These are phyloP conservation scores for Zaprionus ghesquierei DNA, from an alignment of 1,140 invertebrate species.

Conservation along the genomic window DNA sequence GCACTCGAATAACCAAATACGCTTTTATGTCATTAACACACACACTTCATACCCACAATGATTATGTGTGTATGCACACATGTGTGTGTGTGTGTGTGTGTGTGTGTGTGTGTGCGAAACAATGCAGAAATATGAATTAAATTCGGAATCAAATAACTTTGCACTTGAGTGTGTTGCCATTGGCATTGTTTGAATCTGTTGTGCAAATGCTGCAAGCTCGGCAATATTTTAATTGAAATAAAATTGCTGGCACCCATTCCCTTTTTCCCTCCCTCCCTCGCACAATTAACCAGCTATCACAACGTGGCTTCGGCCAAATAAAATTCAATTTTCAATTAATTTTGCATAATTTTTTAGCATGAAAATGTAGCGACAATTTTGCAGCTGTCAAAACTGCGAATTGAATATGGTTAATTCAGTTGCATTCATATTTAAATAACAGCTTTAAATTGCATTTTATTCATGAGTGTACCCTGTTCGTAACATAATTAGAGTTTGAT, in stretches of 20 bases:
- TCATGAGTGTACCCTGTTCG: neutral
- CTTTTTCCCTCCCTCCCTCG: neutral
- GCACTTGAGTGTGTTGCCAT: slow-evolving; percentile 1
- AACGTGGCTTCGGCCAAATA: neutral
- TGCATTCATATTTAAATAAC: slow-evolving; percentile 44
- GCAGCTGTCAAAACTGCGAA: slow-evolving; percentile 33
- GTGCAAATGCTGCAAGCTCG: neutral
- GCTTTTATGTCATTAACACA: slow-evolving; percentile 13
- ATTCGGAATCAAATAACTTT: slow-evolving; percentile 14
- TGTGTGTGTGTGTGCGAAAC: neutral
- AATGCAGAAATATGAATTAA: neutral
- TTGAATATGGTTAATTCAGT: slow-evolving; percentile 52
- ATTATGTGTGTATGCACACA: neutral
- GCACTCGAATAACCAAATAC: neutral
- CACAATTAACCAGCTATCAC: slow-evolving; percentile 4
- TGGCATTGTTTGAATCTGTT: slow-evolving; percentile 9
- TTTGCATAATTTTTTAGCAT: slow-evolving; percentile 27
- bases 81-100: neutral
- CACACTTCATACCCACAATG: neutral
- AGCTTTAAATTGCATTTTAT: slow-evolving; percentile 31
- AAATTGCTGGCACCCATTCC: neutral
- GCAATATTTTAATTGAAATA: slow-evolving; percentile 5
- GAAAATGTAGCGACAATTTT: slow-evolving; percentile 9
- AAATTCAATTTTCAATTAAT: slow-evolving; percentile 25
- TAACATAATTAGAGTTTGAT: neutral